These are phyloP conservation scores for Araneus ventricosus DNA, from an alignment of 1,140 invertebrate genomes.

Conservation along the genomic window DNA sequence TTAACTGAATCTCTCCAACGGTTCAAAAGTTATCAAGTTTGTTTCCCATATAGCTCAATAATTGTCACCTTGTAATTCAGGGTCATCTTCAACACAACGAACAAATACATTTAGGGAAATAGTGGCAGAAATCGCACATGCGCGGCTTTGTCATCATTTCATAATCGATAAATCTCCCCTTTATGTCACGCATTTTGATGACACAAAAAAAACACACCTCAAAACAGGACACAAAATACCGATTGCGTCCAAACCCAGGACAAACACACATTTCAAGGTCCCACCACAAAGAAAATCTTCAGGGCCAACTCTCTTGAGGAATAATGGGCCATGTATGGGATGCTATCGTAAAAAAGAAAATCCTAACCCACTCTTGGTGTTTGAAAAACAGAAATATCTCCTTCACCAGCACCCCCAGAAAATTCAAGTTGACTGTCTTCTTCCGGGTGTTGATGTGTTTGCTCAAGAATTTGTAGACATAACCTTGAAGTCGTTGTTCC, in stretches of 20 bases:
- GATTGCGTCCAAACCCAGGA: background rate
- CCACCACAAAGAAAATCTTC: background rate
- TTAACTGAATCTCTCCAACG: too few species aligned
- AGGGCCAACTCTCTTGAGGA: background rate
- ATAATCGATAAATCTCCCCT: constrained; percentile 4
- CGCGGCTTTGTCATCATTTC: background rate
- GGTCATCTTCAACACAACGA: background rate
- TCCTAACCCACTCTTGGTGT: background rate
- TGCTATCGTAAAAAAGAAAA: too few species aligned
- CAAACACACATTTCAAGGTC: background rate
- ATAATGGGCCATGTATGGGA: background rate
- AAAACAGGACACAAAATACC: background rate
- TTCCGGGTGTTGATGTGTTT: constrained; percentile 13
- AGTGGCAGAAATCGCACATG: background rate
- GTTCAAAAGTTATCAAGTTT: too few species aligned
- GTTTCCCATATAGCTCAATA: too few species aligned
- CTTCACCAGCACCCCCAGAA: background rate
- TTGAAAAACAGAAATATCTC: background rate
- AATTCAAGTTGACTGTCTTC: background rate
- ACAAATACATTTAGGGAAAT: background rate
- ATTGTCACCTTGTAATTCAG: too few species aligned
- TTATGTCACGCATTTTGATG: background rate
- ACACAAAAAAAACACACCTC: background rate
- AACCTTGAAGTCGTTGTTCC: background rate
- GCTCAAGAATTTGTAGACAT: background rate